Evolutionary conservation across 2,113 vertebrate genomes (phyloP), one percentile per base, ranked within the genome.

Genomic region (Mobula birostris): DNA sequence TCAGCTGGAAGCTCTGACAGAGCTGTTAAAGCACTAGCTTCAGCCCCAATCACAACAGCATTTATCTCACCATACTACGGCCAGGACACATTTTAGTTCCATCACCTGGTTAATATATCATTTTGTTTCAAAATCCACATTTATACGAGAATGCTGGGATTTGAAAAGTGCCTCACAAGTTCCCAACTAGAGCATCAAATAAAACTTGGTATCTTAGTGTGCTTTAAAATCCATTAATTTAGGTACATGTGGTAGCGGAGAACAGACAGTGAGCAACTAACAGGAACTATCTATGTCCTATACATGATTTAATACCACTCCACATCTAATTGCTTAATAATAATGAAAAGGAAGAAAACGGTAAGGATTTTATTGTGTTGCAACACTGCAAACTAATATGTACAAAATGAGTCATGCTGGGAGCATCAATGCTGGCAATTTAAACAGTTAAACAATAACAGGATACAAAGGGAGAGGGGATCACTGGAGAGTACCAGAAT

Each of bases 161-260:
- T 87, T 87, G 29, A 87, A 87, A 87, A 61, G 83, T 87, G 9
- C 29, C 27, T 56, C 27, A 27, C 27, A 85, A 87, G 83, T 61
- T 61, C 83, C 27, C 56, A 87, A 56, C 56, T 56, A 87, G 27
- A 61, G 14, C 83, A 87, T 87, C 21, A 27, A 14, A 61, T 87
- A 87, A 87, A 61, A 87, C 58, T 87, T 87, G 56, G 61, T 87
- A 61, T 63, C 56, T 61, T 87, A 24, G 83, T 15, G 27, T 87
- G 5, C 83, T 87, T 87, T 87, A 87, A 87, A 87, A 87, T 61
- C 83, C 56, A 87, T 87, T 87, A 87, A 87, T 61, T 24, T 87
- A 80, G 56, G 56, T 61, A 63, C 27, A 58, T 85, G 8, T 58
- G 48, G 82, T 85, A 48, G 83, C 29, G 29, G 24, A 61, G 83